phyloP scores from a whole-genome alignment of 2,888 invertebrate genomes.

The Syrista parreyssii region DNA sequence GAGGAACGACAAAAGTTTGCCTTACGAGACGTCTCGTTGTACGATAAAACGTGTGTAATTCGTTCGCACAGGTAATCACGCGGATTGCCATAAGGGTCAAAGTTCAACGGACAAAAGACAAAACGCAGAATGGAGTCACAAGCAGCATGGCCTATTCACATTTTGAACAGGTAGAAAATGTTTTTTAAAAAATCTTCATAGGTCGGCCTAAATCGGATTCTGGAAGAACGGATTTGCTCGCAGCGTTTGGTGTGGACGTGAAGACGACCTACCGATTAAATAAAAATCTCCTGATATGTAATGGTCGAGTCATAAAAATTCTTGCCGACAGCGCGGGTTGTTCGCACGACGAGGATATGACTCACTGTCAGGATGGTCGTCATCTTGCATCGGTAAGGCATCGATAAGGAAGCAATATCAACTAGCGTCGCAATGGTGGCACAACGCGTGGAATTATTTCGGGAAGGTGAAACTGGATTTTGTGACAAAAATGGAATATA shows the following conservation, averaged over 20 bases:
- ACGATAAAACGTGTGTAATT: not conserved
- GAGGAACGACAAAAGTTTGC: not conserved
- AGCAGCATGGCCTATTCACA: not conserved
- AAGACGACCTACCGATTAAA: not conserved
- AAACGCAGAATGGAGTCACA: not conserved
- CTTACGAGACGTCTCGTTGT: not conserved
- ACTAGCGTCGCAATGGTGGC: not conserved
- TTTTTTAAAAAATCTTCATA: not conserved
- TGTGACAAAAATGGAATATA: not conserved
- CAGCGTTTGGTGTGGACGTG: slow-evolving; percentile 36
- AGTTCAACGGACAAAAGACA: not conserved
- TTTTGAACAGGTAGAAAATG: not conserved
- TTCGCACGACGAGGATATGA: not conserved
- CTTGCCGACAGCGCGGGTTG: not conserved
- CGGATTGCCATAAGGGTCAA: not conserved
- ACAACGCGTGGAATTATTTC: not conserved
- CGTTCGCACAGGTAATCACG: not conserved
- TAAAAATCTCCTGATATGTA: not conserved
- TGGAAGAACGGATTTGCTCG: slow-evolving; percentile 64
- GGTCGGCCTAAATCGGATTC: slow-evolving; percentile 31
- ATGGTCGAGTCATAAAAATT: not conserved
- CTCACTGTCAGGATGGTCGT: not conserved
- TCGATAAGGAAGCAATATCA: not conserved
- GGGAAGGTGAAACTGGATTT: not conserved
- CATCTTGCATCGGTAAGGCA: not conserved